These are phyloP conservation scores for Elegia similella DNA, from an alignment of 2,888 invertebrate species.

Conservation along the genomic window DNA sequence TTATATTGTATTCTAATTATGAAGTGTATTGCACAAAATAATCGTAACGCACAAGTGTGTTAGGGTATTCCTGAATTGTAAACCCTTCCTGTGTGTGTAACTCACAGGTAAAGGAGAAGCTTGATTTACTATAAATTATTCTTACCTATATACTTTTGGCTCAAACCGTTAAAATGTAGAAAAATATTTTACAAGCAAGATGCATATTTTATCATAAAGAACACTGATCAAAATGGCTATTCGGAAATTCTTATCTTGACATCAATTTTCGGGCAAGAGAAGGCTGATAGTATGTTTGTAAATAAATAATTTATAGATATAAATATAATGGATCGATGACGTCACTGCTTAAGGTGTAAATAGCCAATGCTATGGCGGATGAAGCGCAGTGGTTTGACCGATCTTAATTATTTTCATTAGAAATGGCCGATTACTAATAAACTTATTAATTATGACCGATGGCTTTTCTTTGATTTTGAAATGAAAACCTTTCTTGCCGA, in stretches of 20 bases:
- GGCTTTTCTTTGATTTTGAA: too few relatives aligned
- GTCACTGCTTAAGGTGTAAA: constrained; percentile 22
- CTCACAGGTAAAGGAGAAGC: neutral
- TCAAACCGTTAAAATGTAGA: too few relatives aligned
- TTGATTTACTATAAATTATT: neutral
- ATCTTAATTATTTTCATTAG: constrained; percentile 6
- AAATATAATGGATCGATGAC: constrained; percentile 23
- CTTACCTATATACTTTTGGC: too few relatives aligned
- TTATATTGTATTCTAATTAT: neutral
- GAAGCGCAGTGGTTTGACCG: constrained; percentile 7
- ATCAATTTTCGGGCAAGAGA: constrained; percentile 9
- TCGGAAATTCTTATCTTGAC: neutral
- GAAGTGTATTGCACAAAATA: neutral
- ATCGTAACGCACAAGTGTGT: constrained; percentile 16
- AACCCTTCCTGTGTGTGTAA: neutral
- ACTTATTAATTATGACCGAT: neutral
- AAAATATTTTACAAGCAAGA: neutral
- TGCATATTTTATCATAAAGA: neutral
- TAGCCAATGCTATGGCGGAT: constrained; percentile 1
- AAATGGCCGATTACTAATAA: neutral
- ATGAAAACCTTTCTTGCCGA: too few relatives aligned
- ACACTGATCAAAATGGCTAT: neutral
- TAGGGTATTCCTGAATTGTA: neutral
- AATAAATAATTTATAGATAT: constrained; percentile 29
- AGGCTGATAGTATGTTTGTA: constrained; percentile 24